Percentiles rank a stretch among this genome's conserved stretches.
Evolutionary conservation across 2,113 vertebrate species (phyloP).

Genomic region (Thomomys bottae): DNA sequence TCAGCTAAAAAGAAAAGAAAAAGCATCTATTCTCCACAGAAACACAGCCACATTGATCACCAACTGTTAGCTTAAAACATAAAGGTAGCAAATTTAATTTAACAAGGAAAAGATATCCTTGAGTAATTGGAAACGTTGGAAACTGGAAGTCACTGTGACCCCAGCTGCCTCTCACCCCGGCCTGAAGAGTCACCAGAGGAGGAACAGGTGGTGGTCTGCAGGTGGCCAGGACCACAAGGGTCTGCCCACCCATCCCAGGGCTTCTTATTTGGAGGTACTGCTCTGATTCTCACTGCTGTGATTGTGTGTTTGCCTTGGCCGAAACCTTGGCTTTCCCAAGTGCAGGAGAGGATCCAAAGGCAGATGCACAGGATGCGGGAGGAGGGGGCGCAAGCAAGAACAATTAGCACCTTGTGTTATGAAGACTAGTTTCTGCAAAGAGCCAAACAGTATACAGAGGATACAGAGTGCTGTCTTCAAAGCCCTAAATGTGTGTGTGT

Average conservation of each 20-base stretch:
- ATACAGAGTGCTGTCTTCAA: background rate
- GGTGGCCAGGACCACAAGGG: conserved; percentile 49
- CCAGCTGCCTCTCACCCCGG: background rate
- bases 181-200: background rate
- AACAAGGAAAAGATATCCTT: conserved; percentile 74
- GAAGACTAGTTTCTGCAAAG: background rate
- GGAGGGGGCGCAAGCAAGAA: background rate
- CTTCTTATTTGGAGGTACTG: background rate
- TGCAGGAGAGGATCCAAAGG: background rate
- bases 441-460: no score
- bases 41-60: conserved; percentile 7
- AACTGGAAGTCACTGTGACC: conserved; percentile 74
- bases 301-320: background rate
- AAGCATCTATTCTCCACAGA: background rate
- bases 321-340: conserved; percentile 21
- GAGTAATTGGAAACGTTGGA: conserved; percentile 74
- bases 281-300: background rate
- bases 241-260: background rate
- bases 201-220: conserved; percentile 67
- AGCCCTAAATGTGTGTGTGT: background rate
- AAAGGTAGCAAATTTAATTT: conserved; percentile 75
- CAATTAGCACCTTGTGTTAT: background rate
- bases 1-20: background rate
- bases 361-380: background rate
- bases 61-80: conserved; percentile 66